These are phyloP conservation scores for Cheilosia scutellata DNA, from an alignment of 2,888 invertebrate species.

Conservation along the genomic window DNA sequence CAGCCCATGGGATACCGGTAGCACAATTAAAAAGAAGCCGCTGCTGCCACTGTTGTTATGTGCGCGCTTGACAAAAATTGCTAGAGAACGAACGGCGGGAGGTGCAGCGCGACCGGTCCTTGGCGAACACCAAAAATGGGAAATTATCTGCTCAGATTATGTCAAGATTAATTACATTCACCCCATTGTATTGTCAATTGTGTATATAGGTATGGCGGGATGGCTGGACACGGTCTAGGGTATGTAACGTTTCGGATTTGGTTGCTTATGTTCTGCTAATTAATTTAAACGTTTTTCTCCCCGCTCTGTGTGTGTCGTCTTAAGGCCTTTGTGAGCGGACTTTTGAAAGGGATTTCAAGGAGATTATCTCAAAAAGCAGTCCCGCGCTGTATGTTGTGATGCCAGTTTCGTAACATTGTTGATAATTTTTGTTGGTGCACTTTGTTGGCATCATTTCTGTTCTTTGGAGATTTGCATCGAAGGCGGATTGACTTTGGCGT, in stretches of 20 bases:
- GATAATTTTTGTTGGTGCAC: slow-evolving; percentile 44
- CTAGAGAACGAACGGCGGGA: neutral
- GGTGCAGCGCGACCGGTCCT: slow-evolving; percentile 29
- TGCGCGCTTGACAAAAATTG: slow-evolving; percentile 54
- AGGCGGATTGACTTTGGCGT: slow-evolving; percentile 49
- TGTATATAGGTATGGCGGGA: slow-evolving; percentile 52
- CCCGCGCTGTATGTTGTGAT: neutral
- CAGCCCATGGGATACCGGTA: neutral
- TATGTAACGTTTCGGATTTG: slow-evolving; percentile 32
- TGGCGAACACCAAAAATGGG: slow-evolving; percentile 77
- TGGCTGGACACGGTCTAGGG: slow-evolving; percentile 51
- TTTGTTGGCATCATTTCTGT: slow-evolving; percentile 21
- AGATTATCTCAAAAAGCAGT: slow-evolving; percentile 66
- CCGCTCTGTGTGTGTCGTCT: neutral
- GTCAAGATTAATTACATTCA: slow-evolving; percentile 84
- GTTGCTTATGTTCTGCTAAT: slow-evolving; percentile 69
- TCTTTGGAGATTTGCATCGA: slow-evolving; percentile 52
- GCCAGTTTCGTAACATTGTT: slow-evolving; percentile 44
- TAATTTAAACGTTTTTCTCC: slow-evolving; percentile 58
- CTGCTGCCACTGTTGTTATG: slow-evolving; percentile 19
- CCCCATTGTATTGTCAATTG: slow-evolving; percentile 83
- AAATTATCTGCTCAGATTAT: slow-evolving; percentile 84
- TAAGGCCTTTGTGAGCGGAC: slow-evolving; percentile 10
- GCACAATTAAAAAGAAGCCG: slow-evolving; percentile 70
- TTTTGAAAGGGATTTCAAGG: slow-evolving; percentile 68